phyloP scores from a whole-genome alignment of 1,140 invertebrate genomes.

The Tetragnatha versicolor region DNA sequence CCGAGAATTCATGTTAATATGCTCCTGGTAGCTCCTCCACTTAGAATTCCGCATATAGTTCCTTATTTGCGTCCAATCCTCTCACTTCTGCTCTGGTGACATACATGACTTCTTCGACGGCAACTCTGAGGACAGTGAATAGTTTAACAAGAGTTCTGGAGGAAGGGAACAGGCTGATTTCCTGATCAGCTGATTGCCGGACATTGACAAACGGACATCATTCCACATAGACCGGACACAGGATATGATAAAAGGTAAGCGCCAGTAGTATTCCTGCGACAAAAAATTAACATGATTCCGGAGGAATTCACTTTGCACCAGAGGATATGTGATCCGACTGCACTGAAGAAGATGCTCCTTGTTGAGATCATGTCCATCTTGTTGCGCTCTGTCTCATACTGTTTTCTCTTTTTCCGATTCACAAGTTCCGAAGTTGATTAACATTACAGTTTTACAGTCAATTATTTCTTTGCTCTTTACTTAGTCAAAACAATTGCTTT shows the following conservation, averaged over 20 bases:
- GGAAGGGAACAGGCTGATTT: constrained; percentile 42
- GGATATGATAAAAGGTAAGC: constrained; percentile 53
- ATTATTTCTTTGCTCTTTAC: too few relatives aligned
- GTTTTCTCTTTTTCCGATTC: too few relatives aligned
- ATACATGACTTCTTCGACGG: not conserved
- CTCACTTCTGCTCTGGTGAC: not conserved
- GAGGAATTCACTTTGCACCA: not conserved
- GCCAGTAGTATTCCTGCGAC: constrained; percentile 28
- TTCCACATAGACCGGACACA: constrained; percentile 44
- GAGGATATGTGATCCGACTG: not conserved
- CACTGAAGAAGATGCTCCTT: not conserved
- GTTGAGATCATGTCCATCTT: too few relatives aligned
- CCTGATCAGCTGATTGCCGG: constrained; percentile 50
- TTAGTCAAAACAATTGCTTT: too few relatives aligned
- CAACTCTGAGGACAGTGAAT: not conserved
- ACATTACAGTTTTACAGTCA: too few relatives aligned
- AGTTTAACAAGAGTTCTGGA: not conserved
- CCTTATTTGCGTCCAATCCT: not conserved
- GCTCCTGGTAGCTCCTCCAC: constrained; percentile 20
- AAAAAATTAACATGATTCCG: constrained; percentile 17
- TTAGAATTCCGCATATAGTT: constrained; percentile 50
- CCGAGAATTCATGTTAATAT: constrained; percentile 42
- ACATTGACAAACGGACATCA: constrained; percentile 41
- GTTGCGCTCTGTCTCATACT: not conserved
- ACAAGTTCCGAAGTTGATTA: too few relatives aligned